Conservation (phyloP, 2,113 vertebrate genomes). For the Halcyon senegalensis region DNA sequence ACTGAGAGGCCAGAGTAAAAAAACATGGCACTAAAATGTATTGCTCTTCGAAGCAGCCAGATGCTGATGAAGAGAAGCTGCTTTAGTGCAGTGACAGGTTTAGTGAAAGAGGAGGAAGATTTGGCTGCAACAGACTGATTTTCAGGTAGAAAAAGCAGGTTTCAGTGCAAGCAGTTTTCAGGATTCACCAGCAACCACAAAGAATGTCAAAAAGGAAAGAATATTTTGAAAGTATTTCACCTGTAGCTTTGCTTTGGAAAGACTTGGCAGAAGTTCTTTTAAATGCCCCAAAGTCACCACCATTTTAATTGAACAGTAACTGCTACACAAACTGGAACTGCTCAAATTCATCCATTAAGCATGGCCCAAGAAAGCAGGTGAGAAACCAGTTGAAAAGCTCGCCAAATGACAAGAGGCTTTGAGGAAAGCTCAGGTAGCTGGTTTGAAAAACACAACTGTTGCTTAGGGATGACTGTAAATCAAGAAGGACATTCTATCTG, state of each 20-base stretch:
- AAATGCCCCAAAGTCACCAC: neutral
- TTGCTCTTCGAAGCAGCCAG: neutral
- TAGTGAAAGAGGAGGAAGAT: neutral
- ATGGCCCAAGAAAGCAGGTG: neutral
- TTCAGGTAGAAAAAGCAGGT: neutral
- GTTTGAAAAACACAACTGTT: accelerated
- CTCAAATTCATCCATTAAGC: neutral
- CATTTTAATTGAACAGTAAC: neutral
- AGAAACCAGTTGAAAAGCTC: neutral
- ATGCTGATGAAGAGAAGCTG: neutral
- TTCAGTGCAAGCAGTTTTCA: neutral
- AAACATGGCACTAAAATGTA: neutral
- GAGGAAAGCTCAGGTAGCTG: neutral
- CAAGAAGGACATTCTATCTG: neutral
- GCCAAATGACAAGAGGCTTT: accelerated
- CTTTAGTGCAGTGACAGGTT: too few relatives aligned
- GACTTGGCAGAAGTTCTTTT: neutral
- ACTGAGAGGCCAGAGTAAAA: too few relatives aligned
- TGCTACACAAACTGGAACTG: neutral
- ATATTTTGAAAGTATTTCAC: neutral
- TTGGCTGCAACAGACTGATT: neutral
- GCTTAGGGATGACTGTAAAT: accelerated
- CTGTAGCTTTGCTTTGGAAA: neutral
- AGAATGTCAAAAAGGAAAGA: neutral
- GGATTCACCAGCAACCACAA: neutral